Conservation (phyloP, 30 jellyfish, hydroid and myxozoan species). For the Aurelia coerulea region DNA sequence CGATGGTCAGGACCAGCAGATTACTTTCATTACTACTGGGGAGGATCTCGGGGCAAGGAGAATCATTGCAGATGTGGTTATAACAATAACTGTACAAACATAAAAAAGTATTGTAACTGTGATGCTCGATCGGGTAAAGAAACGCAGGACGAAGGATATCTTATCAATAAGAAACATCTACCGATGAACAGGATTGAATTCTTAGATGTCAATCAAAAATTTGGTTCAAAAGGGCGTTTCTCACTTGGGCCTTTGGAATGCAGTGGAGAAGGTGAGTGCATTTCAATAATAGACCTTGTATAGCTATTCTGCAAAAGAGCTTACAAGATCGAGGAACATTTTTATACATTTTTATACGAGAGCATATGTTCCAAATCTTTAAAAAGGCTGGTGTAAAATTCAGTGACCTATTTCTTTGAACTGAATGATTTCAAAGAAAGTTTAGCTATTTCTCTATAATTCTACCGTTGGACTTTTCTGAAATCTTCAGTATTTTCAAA, state of each 20-base stretch:
- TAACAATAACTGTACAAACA: constrained; percentile 55
- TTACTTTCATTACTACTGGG: constrained; percentile 81
- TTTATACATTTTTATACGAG: background rate
- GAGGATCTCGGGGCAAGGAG: constrained; percentile 62
- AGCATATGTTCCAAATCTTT: too few species aligned
- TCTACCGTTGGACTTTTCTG: too few species aligned
- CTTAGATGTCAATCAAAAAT: constrained; percentile 38
- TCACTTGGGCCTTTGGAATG: constrained; percentile 65
- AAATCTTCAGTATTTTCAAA: too few species aligned
- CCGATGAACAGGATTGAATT: constrained; percentile 68
- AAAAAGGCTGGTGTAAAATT: too few species aligned
- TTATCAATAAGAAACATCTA: constrained; percentile 62
- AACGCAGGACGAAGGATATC: constrained; percentile 67
- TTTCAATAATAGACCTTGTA: background rate
- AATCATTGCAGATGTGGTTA: constrained; percentile 74
- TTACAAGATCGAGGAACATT: too few species aligned
- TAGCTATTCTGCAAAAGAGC: too few species aligned
- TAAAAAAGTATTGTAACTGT: constrained; percentile 62
- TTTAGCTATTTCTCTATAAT: too few species aligned
- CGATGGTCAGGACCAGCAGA: constrained; percentile 73
- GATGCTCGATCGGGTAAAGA: constrained; percentile 61
- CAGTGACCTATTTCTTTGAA: too few species aligned
- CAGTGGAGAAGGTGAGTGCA: constrained; percentile 61
- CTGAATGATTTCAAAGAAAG: too few species aligned
- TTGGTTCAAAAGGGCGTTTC: constrained; percentile 66